A percentile compares a stretch with the other conserved stretches of the same genome.
Conservation (phyloP, 2,888 invertebrate genomes). For the Stomorhina lunata region DNA sequence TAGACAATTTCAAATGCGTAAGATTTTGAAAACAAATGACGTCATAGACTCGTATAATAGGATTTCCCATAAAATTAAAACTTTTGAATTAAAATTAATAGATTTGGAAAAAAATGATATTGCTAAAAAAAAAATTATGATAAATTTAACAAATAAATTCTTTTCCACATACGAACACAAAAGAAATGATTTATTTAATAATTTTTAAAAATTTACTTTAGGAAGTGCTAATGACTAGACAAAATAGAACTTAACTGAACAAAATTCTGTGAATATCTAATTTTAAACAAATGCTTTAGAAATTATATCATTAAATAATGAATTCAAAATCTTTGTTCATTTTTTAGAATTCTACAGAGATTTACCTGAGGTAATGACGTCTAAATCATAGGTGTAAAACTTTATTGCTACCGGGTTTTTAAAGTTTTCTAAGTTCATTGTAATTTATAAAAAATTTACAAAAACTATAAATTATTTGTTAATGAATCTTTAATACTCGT, state of each 20-base stretch:
- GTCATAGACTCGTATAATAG: slow-evolving; percentile 26
- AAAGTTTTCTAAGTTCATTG: not conserved
- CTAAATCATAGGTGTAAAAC: not conserved
- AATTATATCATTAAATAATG: not conserved
- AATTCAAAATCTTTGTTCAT: not conserved
- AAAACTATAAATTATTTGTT: not conserved
- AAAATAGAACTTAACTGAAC: not conserved
- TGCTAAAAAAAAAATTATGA: too few relatives aligned
- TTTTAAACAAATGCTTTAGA: not conserved
- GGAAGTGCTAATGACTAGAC: not conserved
- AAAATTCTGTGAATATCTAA: not conserved
- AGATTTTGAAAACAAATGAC: not conserved
- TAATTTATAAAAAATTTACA: not conserved
- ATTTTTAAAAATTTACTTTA: not conserved
- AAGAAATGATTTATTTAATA: too few relatives aligned
- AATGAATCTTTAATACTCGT: slow-evolving; percentile 9
- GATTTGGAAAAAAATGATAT: too few relatives aligned
- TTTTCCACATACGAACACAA: too few relatives aligned
- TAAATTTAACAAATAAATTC: too few relatives aligned
- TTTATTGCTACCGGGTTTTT: not conserved
- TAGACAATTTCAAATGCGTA: not conserved
- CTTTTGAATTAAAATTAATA: too few relatives aligned
- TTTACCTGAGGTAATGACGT: not conserved
- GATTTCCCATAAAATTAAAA: slow-evolving; percentile 11
- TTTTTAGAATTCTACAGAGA: too few relatives aligned